Percentiles rank a stretch among this genome's conserved stretches.
These are phyloP conservation scores for Mobula birostris DNA, from an alignment of 2,113 vertebrate genomes.

Conservation along the genomic window DNA sequence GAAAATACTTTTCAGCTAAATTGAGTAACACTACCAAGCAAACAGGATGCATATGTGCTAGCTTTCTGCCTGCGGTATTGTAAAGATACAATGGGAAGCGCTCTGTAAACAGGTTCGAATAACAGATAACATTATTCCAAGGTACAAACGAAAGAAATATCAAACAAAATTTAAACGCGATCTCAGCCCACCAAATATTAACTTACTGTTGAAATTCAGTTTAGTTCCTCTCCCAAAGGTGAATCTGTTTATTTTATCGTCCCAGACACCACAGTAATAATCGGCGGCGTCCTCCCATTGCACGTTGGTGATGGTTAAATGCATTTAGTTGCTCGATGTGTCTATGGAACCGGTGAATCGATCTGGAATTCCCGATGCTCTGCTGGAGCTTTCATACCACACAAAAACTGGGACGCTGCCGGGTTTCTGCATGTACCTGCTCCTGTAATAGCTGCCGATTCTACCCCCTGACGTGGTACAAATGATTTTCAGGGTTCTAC, in stretches of 20 bases:
- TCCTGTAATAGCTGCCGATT: no score
- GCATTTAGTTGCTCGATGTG: background rate
- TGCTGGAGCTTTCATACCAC: background rate
- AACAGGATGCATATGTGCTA: no score
- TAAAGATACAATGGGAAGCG: background rate
- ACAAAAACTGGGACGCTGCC: no score
- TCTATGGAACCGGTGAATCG: background rate
- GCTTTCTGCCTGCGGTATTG: background rate
- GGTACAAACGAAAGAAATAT: background rate
- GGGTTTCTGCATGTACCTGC: no score
- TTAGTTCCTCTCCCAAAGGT: background rate
- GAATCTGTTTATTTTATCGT: no score
- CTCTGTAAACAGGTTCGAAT: background rate
- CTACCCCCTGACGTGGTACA: background rate
- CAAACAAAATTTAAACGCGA: background rate
- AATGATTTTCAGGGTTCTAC: background rate
- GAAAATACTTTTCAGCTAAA: no score
- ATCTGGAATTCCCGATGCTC: background rate
- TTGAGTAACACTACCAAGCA: no score
- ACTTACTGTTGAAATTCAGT: background rate
- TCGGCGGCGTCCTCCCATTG: background rate
- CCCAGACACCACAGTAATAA: background rate
- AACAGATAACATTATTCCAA: background rate
- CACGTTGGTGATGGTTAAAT: slow-evolving; percentile 1
- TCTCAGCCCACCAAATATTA: background rate